Percentiles rank a stretch among this genome's conserved stretches.
These are phyloP conservation scores for Lysandra bellargus DNA, from an alignment of 2,888 invertebrate genomes.

Conservation along the genomic window DNA sequence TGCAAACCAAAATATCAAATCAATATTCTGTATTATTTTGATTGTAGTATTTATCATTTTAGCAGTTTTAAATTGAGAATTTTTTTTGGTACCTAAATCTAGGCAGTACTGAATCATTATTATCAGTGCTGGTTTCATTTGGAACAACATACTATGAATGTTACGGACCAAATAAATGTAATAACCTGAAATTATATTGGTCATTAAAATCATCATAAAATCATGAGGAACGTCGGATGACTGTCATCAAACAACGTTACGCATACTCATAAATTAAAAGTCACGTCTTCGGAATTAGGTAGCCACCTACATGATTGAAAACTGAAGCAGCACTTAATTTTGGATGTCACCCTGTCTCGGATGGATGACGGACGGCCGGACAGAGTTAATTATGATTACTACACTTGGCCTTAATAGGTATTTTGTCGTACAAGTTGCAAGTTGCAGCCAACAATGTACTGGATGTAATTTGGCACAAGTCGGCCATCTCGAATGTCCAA, in stretches of 20 bases:
- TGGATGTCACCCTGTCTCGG: conserved; percentile 23
- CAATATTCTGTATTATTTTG: too few species aligned
- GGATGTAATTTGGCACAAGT: conserved; percentile 51
- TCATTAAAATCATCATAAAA: conserved; percentile 5
- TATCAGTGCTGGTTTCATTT: neutral
- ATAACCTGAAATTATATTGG: neutral
- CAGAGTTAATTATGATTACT: conserved; percentile 26
- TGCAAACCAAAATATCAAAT: too few species aligned
- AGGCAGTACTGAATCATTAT: neutral
- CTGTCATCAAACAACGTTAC: conserved; percentile 1
- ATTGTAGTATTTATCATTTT: neutral
- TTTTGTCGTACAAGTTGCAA: conserved; percentile 26
- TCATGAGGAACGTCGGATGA: neutral
- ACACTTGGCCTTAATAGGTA: conserved; percentile 23
- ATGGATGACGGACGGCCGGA: neutral
- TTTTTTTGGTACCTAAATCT: neutral
- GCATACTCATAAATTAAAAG: conserved; percentile 26
- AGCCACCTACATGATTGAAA: conserved; percentile 32
- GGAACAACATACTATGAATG: neutral
- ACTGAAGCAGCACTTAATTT: conserved; percentile 28
- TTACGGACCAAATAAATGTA: neutral
- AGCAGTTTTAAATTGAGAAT: too few species aligned
- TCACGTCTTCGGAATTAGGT: conserved; percentile 27
- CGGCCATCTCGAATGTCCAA: conserved; percentile 46
- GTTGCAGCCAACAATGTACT: conserved; percentile 20